Base-by-base conservation (phyloP, 2,797 vertebrate species). In the Onychomys leucogaster region DNA sequence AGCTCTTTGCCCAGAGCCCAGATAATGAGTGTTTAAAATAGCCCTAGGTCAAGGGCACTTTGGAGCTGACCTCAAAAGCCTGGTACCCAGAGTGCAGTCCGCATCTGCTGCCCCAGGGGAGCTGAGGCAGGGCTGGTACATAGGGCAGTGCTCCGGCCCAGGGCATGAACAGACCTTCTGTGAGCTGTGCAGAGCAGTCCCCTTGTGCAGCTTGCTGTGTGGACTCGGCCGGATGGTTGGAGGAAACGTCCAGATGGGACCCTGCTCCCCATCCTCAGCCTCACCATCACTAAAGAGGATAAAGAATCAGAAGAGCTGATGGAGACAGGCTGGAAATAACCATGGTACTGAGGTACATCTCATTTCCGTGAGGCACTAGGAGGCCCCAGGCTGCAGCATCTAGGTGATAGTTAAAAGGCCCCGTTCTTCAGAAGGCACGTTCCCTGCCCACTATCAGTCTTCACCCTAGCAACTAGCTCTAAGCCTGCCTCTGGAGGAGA, bases 181-280 rank as follows among this genome's bases (percentile, higher is more conserved):
- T n/a, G 99, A 99, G 89, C 99, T 98, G 46, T 99, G 98, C 94
- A 99, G 98, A 90, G 98, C 98, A 94, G 99, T 99, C 94, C 99
- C 99, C 97, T 99, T 99, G 99, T 99, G 99, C 98, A 99, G 98
- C 96, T 99, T 99, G 98, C 98, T 99, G 96, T 99, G 98, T n/a
- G 99, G 99, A 97, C 97, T 99, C 19, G 99, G 99, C 97, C 99
- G 99, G 98, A 99, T 99, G 41, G 99, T 99, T 49, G 99, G 99
- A 67, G 99, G 99, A 94, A 99, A 99, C 0, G 99, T 99, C 99
- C 99, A 99, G 96, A 99, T 98, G 57, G 99, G 99, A 98, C 99
- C 99, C 61, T 99, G 99, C 94, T 99, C 99, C 90, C 99, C 99
- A 41, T 99, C 99, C 88, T 99, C 99, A 2, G 99, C 98, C 6